phyloP scores from a whole-genome alignment of 2,888 invertebrate genomes.

The Psylliodes chrysocephalus region DNA sequence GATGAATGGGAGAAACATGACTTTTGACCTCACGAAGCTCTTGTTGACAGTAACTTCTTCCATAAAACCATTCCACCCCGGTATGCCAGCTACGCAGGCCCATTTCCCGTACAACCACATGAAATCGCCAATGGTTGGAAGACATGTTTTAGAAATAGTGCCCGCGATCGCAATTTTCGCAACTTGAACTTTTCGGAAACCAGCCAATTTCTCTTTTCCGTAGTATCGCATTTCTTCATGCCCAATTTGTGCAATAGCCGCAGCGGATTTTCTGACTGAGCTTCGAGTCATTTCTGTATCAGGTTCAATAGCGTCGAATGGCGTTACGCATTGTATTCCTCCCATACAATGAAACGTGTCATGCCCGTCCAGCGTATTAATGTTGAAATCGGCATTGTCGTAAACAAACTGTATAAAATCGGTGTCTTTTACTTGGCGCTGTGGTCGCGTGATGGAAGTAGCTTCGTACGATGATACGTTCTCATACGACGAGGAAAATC shows the following conservation, averaged over 20 bases:
- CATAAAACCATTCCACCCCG: slow-evolving; percentile 30
- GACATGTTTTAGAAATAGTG: too few relatives aligned
- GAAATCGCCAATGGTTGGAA: not conserved
- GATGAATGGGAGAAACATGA: slow-evolving; percentile 14
- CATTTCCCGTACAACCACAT: slow-evolving; percentile 32
- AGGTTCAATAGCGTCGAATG: slow-evolving; percentile 6
- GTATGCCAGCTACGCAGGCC: slow-evolving; percentile 11
- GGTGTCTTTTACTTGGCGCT: too few relatives aligned
- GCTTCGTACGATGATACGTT: too few relatives aligned
- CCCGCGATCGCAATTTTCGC: too few relatives aligned
- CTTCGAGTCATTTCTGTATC: not conserved
- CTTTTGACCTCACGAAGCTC: not conserved
- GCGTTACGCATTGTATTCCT: slow-evolving; percentile 49
- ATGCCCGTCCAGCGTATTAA: slow-evolving; percentile 40
- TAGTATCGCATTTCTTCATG: too few relatives aligned
- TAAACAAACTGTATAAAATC: slow-evolving; percentile 7
- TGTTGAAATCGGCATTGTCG: slow-evolving; percentile 17
- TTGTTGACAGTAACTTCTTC: slow-evolving; percentile 6
- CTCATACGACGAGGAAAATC: too few relatives aligned
- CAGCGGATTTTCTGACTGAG: too few relatives aligned
- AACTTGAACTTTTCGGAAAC: too few relatives aligned
- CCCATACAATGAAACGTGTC: slow-evolving; percentile 54
- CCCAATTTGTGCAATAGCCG: too few relatives aligned
- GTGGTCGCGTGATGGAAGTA: too few relatives aligned
- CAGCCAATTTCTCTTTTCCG: too few relatives aligned